Conservation (phyloP, 2,797 vertebrate genomes). For the Pipistrellus pygmaeus region DNA sequence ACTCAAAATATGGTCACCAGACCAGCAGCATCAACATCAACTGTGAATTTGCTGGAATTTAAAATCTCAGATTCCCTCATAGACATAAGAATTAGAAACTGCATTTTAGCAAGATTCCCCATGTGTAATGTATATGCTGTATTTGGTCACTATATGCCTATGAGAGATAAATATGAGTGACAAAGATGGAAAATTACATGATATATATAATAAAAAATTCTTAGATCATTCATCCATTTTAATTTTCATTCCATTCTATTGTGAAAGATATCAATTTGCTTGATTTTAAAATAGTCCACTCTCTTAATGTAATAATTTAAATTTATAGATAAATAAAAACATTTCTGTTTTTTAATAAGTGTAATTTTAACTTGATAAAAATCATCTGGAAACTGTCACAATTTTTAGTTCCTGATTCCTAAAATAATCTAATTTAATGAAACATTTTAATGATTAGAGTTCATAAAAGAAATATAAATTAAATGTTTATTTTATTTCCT, state of each 20-base stretch:
- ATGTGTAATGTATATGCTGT: background rate
- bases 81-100: background rate
- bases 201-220: background rate
- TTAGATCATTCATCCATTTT: background rate
- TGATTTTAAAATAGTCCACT: background rate
- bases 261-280: background rate
- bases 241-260: background rate
- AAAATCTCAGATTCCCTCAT: background rate
- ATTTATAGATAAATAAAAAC: background rate
- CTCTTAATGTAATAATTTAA: background rate
- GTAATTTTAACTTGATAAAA: background rate
- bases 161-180: conserved; percentile 7
- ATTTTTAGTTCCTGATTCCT: background rate
- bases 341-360: background rate
- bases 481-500: background rate
- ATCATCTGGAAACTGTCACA: background rate
- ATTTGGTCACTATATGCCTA: conserved; percentile 3
- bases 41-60: background rate
- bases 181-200: background rate
- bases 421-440: background rate
- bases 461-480: background rate
- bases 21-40: background rate
- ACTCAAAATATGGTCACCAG: background rate
- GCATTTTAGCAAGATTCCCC: background rate
- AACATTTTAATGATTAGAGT: background rate